Evolutionary conservation across 92 coral and sea anemone species (phyloP).

Genomic region (Palythoa grandis): DNA sequence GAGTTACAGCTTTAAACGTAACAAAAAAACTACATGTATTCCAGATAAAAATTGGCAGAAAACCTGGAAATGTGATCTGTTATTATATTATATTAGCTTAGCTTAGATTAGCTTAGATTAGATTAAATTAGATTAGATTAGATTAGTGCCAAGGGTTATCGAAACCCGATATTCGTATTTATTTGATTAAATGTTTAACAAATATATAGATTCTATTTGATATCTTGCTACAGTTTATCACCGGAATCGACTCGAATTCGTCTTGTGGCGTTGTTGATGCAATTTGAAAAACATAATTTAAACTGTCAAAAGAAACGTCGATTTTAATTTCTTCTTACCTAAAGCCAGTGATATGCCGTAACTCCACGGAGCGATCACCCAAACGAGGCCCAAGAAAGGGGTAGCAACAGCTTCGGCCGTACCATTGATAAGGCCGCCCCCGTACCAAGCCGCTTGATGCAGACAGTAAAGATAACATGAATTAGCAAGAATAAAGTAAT

Average conservation of each 20-base stretch:
- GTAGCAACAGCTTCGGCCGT: constrained; percentile 39
- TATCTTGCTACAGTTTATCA: background rate
- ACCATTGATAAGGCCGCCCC: constrained; percentile 54
- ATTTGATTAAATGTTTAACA: no score
- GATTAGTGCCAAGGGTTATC: no score
- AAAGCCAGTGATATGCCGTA: constrained; percentile 44
- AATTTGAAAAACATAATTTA: background rate
- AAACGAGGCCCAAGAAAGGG: constrained; percentile 16
- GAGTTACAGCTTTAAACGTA: no score
- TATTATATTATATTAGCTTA: no score
- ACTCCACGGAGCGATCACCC: constrained; percentile 49
- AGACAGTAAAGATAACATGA: background rate
- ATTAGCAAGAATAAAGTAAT: background rate
- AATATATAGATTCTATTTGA: no score
- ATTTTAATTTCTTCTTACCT: constrained; percentile 18
- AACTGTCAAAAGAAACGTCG: background rate
- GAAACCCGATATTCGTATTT: no score
- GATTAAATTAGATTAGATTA: no score
- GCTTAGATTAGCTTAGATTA: no score
- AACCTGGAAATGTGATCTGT: no score
- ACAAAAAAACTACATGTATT: no score
- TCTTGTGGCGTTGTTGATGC: background rate
- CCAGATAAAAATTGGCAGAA: no score
- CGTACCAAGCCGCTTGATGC: constrained; percentile 51
- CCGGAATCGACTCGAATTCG: background rate